Evolutionary conservation across 2,797 vertebrate genomes (phyloP), one percentile per base, ranked within the genome.

Genomic region (Sciurus vulgaris): DNA sequence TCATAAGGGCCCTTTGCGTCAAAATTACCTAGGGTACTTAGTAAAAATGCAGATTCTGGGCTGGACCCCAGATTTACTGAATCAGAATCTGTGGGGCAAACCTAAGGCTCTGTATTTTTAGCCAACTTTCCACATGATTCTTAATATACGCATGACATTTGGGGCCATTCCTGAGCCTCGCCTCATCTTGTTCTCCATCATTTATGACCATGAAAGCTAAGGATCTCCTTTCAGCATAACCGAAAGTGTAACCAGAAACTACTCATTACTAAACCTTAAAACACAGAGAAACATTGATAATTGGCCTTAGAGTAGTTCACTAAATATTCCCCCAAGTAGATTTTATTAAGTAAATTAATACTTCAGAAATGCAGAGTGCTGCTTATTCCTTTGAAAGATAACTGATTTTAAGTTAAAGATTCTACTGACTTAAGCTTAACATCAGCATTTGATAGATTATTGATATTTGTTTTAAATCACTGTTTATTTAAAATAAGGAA

Each of bases 401-500:
- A 84, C 81, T 84, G 24, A 89, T 59, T 56, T 82, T 41, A 86
- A 69, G 33, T 95, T 72, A 63, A 76, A 83, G 73, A 30, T 92
- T 90, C 65, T 89, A 24, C 54, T 89, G 92, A 76, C 22, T 49
- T 73, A 67, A 22, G 28, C 41, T 93, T 89, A 86, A n/a, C 65
- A 67, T 92, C 67, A 93, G 54, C 56, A 35, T 73, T 56, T 91
- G 82, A 49, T 59, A 56, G 26, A 30, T 86, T 54, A 24, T 51
- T 89, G 92, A 28, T 65, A 79, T 70, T 70, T 93, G 12, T 90
- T 90, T 18, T 84, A 82, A 90, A 38, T 76, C 44, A 84, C 12
- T 51, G 2, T 93, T 10, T 79, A 83, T 91, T 95, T 85, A 65
- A 89, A 96, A 92, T 69, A 85, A 35, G 28, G 76, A 56, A 67